These are phyloP conservation scores for Tipula confusa DNA, from an alignment of 2,888 invertebrate species.

Conservation along the genomic window DNA sequence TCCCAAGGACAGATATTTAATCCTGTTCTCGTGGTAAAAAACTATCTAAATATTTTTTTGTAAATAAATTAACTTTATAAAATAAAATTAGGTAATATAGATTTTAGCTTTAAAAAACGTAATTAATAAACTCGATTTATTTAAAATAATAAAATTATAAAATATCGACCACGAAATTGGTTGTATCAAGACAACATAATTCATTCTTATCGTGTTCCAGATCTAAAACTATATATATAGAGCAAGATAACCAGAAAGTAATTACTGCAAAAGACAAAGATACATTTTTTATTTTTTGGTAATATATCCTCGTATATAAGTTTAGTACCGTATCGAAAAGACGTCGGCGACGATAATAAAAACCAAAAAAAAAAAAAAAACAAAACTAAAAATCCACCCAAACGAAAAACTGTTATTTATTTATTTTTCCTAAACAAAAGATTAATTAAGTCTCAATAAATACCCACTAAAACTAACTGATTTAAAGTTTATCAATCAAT, in stretches of 20 bases:
- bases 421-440: background rate
- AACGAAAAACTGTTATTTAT: background rate
- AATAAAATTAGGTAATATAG: no score
- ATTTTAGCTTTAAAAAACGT: no score
- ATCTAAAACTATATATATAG: background rate
- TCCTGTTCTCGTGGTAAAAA: no score
- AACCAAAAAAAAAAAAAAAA: background rate
- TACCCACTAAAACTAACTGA: constrained; percentile 20
- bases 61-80: no score
- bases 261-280: background rate
- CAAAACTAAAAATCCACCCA: background rate
- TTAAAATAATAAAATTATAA: no score
- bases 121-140: no score
- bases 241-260: background rate
- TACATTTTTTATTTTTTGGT: background rate
- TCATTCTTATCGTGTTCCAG: background rate
- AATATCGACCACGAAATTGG: no score
- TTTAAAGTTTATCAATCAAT: constrained; percentile 25
- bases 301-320: background rate
- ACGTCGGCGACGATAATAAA: background rate
- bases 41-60: no score
- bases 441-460: constrained; percentile 25
- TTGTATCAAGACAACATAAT: background rate
- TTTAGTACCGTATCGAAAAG: background rate
- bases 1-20: no score